Base-by-base conservation (phyloP, 2,797 vertebrate species). In the Stomatorhinus walkeri region DNA sequence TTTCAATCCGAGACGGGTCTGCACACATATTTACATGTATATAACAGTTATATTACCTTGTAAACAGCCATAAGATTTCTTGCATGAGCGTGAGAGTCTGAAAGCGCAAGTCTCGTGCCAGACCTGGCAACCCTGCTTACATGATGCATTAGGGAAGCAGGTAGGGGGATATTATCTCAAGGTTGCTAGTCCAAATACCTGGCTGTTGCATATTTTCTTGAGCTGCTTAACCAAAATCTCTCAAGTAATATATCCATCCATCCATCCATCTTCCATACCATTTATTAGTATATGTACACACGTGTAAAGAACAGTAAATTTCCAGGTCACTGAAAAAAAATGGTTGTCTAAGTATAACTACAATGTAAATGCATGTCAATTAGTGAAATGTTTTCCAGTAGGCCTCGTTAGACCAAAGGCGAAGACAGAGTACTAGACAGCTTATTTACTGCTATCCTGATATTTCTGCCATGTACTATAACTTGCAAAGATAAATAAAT, bases 271-370 rank as follows among this genome's bases (percentile, higher is more conserved):
- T 19, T n/a, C 76, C 40, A 46, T 81, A 40, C 19, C 40, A 81
- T 46, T 46, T 46, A 40, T 79, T 46, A 72, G 76, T 81, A 4
- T 43, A 81, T n/a, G 40, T 81, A 81, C 16, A 1, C 19, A 81
- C 76, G 1, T 43, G 40, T 79, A 43, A 79, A 46, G 19, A 46
- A 81, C 16, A 9, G 40, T 81, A 81, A 46, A 46, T 40, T 46
- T 81, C 76, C 76, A 81, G 36, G 76, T 81, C 16, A 46, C 76
- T 81, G 76, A 22, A 43, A 81, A 81, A 79, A 81, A 81, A 81
- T 12, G 28, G 36, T 43, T 43, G 40, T 40, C 36, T 79, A 79
- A 36, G 68, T 16, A 76, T 76, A 76, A 46, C 16, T 9, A 46
- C 40, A 81, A n/a, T 46, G 40, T 81, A n/a, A 46, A 46, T 43